Percentiles rank a stretch among this genome's conserved stretches.
These are phyloP conservation scores for Ostrea edulis DNA, from an alignment of 1,140 invertebrate species.

Conservation along the genomic window DNA sequence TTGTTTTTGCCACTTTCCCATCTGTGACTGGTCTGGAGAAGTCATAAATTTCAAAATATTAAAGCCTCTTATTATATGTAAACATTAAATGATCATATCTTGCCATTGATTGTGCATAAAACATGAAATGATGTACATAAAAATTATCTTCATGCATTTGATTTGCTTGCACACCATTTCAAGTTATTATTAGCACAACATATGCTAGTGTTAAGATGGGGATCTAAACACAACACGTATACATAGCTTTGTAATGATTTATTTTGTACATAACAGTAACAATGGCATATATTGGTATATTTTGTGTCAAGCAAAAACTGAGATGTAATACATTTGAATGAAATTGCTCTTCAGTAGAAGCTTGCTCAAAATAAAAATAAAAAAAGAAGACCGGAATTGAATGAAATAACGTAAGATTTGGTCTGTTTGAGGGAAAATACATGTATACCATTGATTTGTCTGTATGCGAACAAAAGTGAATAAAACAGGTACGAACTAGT, in stretches of 20 bases:
- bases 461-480: neutral
- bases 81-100: no score
- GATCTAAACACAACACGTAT: no score
- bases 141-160: no score
- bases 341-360: neutral
- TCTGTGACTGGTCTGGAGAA: no score
- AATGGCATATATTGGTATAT: neutral
- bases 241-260: neutral
- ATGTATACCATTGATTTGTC: neutral
- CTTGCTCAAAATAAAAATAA: neutral
- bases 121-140: no score
- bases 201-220: no score
- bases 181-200: no score
- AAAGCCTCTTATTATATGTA: no score
- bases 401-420: neutral
- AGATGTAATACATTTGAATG: neutral
- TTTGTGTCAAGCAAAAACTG: conserved; percentile 7
- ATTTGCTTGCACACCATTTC: no score
- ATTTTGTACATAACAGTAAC: conserved; percentile 22
- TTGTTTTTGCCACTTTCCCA: no score
- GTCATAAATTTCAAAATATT: no score
- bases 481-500: neutral
- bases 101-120: no score
- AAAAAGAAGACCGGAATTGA: neutral
- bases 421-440: neutral